phyloP scores from a whole-genome alignment of 1,140 invertebrate species.

The Brachionus manjavacas region DNA sequence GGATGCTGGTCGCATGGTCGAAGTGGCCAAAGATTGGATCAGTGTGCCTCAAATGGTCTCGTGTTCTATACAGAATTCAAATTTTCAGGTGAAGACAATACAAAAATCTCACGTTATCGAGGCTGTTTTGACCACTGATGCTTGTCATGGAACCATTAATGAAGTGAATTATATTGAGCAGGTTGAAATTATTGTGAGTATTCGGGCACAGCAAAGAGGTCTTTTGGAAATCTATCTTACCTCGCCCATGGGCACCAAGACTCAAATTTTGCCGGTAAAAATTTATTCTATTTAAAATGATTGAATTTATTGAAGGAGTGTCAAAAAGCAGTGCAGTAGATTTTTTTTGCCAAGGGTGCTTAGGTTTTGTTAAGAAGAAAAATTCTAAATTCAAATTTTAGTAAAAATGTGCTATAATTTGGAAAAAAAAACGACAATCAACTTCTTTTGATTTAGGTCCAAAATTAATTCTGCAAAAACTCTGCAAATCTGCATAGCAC shows the following conservation, averaged over 20 bases:
- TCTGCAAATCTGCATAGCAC: too few species aligned
- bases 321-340: too few species aligned
- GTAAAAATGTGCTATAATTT: too few species aligned
- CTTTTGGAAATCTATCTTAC: conserved; percentile 15
- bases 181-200: conserved; percentile 31
- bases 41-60: conserved; percentile 65
- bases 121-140: conserved; percentile 21
- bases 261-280: conserved; percentile 27
- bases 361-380: too few species aligned
- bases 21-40: conserved; percentile 74
- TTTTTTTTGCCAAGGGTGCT: too few species aligned
- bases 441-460: too few species aligned
- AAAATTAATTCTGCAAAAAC: too few species aligned
- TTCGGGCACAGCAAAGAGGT: neutral
- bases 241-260: conserved; percentile 22
- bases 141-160: neutral
- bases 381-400: too few species aligned
- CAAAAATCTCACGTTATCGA: neutral
- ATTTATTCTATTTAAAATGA: too few species aligned
- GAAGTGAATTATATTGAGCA: conserved; percentile 42
- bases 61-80: conserved; percentile 18
- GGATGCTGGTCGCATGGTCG: conserved; percentile 88
- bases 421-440: too few species aligned
- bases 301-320: too few species aligned
- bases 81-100: conserved; percentile 10